Percentiles rank a stretch among this genome's conserved stretches.
Conservation (phyloP, 2,888 invertebrate species). For the Ischnura elegans region DNA sequence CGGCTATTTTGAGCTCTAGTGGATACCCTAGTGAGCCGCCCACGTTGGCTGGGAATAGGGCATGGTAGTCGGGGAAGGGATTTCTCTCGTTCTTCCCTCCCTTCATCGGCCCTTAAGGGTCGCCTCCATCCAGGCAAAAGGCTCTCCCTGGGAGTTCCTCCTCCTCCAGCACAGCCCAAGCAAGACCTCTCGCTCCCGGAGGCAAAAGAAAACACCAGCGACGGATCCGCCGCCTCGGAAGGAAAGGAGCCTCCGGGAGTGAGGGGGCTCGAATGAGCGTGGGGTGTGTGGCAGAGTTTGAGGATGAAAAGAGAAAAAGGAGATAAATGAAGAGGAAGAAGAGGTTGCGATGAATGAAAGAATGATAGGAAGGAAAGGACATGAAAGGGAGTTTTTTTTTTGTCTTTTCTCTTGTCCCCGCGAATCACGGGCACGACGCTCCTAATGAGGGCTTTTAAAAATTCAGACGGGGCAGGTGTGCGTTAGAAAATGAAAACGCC, state of each 20-base stretch:
- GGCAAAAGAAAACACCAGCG: background rate
- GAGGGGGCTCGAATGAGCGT: too few species aligned
- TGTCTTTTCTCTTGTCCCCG: background rate
- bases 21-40: background rate
- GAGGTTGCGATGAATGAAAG: background rate
- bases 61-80: background rate
- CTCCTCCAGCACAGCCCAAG: background rate
- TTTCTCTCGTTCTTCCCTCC: background rate
- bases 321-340: background rate
- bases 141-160: background rate
- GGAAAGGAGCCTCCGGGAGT: background rate
- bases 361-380: background rate
- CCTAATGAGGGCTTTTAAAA: conserved; percentile 23
- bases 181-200: background rate
- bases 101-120: background rate
- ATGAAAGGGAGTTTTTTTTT: conserved; percentile 3
- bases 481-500: background rate
- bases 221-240: background rate
- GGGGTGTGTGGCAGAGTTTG: background rate
- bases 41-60: background rate
- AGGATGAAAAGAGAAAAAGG: background rate
- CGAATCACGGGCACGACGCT: background rate
- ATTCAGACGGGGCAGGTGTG: background rate
- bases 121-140: background rate
- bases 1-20: background rate